Evolutionary conservation across 1,140 invertebrate genomes (phyloP).

Genomic region (Lordiphosa clarofinis): DNA sequence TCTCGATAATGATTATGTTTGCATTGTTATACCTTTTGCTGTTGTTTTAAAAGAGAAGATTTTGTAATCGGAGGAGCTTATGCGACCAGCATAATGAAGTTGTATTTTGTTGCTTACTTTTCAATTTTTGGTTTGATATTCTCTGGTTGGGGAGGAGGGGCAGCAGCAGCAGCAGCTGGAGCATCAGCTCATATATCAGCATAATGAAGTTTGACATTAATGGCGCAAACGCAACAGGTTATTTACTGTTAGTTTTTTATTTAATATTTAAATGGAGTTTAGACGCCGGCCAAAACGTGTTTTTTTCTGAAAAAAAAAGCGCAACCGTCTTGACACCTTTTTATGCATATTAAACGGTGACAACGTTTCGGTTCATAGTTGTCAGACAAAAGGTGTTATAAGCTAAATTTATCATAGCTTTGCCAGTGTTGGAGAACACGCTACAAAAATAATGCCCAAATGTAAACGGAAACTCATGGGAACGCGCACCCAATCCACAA

Average conservation of each 20-base stretch:
- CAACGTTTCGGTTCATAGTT: constrained; percentile 11
- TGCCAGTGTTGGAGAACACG: constrained; percentile 7
- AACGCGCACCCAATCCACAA: constrained; percentile 33
- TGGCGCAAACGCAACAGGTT: constrained; percentile 59
- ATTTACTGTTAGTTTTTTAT: constrained; percentile 53
- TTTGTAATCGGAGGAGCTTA: constrained; percentile 21
- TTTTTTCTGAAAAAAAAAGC: constrained; percentile 7
- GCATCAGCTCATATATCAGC: constrained; percentile 29
- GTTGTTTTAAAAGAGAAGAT: constrained; percentile 9
- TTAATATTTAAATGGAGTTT: constrained; percentile 36
- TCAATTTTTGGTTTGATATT: constrained; percentile 20
- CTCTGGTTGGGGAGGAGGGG: neutral
- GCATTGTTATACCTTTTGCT: constrained; percentile 26
- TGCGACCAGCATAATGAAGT: constrained; percentile 10
- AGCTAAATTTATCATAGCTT: constrained; percentile 38
- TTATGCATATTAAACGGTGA: constrained; percentile 45
- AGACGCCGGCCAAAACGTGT: constrained; percentile 34
- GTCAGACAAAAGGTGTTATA: constrained; percentile 44
- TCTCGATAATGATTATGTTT: constrained; percentile 60
- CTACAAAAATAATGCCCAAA: neutral
- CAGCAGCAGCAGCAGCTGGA: neutral
- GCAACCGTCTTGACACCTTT: constrained; percentile 38
- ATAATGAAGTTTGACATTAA: constrained; percentile 58
- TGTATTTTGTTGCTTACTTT: constrained; percentile 16
- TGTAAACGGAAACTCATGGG: constrained; percentile 53